These are phyloP conservation scores for Natator depressus DNA, from an alignment of 2,113 vertebrate genomes.

Conservation along the genomic window DNA sequence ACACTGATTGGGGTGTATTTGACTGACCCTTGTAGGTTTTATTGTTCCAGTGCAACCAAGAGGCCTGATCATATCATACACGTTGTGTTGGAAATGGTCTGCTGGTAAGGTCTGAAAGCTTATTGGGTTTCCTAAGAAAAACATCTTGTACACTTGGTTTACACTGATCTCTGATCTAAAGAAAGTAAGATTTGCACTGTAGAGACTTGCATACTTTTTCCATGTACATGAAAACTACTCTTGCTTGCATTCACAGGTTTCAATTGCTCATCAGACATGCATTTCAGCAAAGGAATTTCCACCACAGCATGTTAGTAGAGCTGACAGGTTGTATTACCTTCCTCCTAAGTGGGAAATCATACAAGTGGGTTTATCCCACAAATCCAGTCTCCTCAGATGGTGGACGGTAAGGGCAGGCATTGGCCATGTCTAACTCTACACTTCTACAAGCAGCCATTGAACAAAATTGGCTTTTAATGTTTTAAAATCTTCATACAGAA, in stretches of 20 bases:
- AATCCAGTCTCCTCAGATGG: too few relatives aligned
- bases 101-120: not conserved
- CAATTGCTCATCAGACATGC: not conserved
- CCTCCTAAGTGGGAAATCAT: not conserved
- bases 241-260: fast-evolving
- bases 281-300: not conserved
- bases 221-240: not conserved
- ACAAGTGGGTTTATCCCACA: too few relatives aligned
- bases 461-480: not conserved
- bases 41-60: not conserved
- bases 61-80: too few relatives aligned
- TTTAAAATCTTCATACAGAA: too few relatives aligned
- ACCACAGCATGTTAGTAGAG: not conserved
- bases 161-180: not conserved
- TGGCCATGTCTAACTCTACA: not conserved
- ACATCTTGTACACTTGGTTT: fast-evolving
- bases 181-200: not conserved
- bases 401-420: too few relatives aligned
- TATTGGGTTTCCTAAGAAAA: not conserved
- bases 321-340: not conserved
- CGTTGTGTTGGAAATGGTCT: fast-evolving
- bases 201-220: fast-evolving
- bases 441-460: fast-evolving
- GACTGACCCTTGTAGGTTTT: not conserved
- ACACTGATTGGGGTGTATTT: fast-evolving